Conservation (phyloP, 2,888 invertebrate species). For the Plemyria rubiginata region DNA sequence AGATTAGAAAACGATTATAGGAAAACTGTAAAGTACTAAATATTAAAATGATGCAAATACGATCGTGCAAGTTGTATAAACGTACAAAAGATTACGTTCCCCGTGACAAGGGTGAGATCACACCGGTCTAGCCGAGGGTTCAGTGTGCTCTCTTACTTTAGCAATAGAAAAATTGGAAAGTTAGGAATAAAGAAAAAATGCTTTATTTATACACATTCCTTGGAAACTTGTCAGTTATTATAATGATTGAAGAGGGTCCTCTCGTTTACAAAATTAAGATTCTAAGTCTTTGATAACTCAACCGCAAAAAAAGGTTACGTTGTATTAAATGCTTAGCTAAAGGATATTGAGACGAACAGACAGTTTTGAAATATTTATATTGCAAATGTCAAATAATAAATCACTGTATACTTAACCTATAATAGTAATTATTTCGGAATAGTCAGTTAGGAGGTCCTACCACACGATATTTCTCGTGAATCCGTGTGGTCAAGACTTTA, state of each 20-base stretch:
- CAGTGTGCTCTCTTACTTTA: slow-evolving; percentile 22
- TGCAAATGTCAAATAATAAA: slow-evolving; percentile 65
- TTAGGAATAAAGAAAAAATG: slow-evolving; percentile 28
- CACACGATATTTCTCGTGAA: slow-evolving; percentile 8
- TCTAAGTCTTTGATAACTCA: neutral
- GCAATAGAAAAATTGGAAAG: slow-evolving; percentile 24
- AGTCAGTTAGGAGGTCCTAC: slow-evolving; percentile 21
- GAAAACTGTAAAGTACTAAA: slow-evolving; percentile 26
- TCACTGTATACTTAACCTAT: slow-evolving; percentile 50
- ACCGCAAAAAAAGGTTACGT: neutral
- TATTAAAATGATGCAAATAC: slow-evolving; percentile 26
- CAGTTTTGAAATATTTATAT: slow-evolving; percentile 56
- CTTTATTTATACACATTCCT: slow-evolving; percentile 2
- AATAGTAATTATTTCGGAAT: slow-evolving; percentile 27
- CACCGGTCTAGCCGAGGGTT: slow-evolving; percentile 1
- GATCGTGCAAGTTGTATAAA: slow-evolving; percentile 45
- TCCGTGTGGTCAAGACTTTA: slow-evolving; percentile 16
- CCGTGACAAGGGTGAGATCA: slow-evolving; percentile 5
- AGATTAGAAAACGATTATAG: slow-evolving; percentile 24
- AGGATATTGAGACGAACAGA: slow-evolving; percentile 53
- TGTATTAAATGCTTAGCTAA: slow-evolving; percentile 6
- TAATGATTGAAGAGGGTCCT: neutral
- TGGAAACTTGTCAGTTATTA: neutral
- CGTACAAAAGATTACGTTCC: slow-evolving; percentile 40
- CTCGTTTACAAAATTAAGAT: neutral